These are phyloP conservation scores for Ericerus pela DNA, from an alignment of 1,140 invertebrate species.

Conservation along the genomic window DNA sequence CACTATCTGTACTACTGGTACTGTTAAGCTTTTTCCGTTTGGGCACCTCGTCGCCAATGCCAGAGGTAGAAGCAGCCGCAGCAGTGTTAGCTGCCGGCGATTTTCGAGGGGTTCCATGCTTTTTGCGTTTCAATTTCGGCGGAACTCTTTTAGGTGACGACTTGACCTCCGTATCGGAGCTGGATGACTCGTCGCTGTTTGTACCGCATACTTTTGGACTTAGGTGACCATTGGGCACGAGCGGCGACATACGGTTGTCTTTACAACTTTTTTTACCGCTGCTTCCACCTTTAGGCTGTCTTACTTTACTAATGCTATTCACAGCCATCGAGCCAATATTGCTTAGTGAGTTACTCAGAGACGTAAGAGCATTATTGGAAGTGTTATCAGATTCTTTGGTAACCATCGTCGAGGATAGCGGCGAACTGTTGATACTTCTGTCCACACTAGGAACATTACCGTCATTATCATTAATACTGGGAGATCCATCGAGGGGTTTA, in stretches of 20 bases:
- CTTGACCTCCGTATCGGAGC: slow-evolving; percentile 29
- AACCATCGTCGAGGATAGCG: slow-evolving; percentile 38
- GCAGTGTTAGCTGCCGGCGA: slow-evolving; percentile 16
- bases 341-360: slow-evolving; percentile 40
- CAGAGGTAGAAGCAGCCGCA: background rate
- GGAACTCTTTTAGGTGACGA: slow-evolving; percentile 52
- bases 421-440: background rate
- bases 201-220: slow-evolving; percentile 42
- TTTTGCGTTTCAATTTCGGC: slow-evolving; percentile 54
- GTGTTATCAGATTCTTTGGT: slow-evolving; percentile 20
- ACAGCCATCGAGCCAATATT: slow-evolving; percentile 48
- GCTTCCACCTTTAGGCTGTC: slow-evolving; percentile 31
- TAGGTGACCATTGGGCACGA: slow-evolving; percentile 34
- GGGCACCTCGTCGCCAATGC: slow-evolving; percentile 32
- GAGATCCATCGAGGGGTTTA: slow-evolving; percentile 1
- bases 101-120: slow-evolving; percentile 36
- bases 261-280: slow-evolving; percentile 26
- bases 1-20: slow-evolving; percentile 42
- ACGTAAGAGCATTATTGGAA: background rate
- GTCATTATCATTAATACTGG: slow-evolving; percentile 39
- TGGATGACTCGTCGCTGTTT: slow-evolving; percentile 53
- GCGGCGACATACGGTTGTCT: slow-evolving; percentile 29
- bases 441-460: slow-evolving; percentile 26
- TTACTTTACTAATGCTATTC: slow-evolving; percentile 51
- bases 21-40: slow-evolving; percentile 38